Conservation (phyloP, 2,113 vertebrate species). For the Sinosuthora webbiana region DNA sequence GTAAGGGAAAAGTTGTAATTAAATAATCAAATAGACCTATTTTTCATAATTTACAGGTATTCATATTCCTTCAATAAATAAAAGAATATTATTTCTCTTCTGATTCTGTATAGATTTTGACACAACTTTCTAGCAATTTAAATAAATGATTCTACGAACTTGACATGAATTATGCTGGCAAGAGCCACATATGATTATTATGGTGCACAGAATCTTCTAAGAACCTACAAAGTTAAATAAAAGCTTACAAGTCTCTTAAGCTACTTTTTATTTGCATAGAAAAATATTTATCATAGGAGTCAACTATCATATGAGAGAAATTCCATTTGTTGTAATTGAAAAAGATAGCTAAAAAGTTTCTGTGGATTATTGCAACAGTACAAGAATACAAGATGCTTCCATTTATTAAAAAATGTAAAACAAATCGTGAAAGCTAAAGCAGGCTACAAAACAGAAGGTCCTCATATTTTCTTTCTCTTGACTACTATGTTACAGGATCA, state of each 20-base stretch:
- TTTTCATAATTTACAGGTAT: slow-evolving; percentile 38
- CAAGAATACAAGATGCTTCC: slow-evolving; percentile 77
- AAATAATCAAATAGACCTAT: slow-evolving; percentile 14
- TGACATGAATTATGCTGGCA: slow-evolving; percentile 20
- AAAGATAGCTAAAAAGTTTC: slow-evolving; percentile 77
- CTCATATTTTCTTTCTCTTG: slow-evolving; percentile 46
- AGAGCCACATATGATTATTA: neutral
- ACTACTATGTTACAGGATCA: slow-evolving; percentile 60
- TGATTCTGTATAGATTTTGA: slow-evolving; percentile 17
- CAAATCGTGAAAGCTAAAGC: slow-evolving; percentile 73
- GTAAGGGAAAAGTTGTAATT: neutral
- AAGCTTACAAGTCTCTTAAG: slow-evolving; percentile 54
- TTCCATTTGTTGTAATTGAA: slow-evolving; percentile 72
- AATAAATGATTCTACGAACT: slow-evolving; percentile 19
- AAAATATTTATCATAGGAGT: slow-evolving; percentile 74
- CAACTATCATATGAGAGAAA: slow-evolving; percentile 68
- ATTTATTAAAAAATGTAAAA: slow-evolving; percentile 75
- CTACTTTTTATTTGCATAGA: slow-evolving; percentile 74
- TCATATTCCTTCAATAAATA: slow-evolving; percentile 52
- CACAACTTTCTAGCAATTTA: neutral
- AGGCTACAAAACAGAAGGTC: slow-evolving; percentile 65
- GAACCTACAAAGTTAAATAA: slow-evolving; percentile 48
- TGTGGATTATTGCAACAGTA: slow-evolving; percentile 73
- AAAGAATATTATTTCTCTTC: slow-evolving; percentile 36
- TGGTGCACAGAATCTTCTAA: slow-evolving; percentile 23